A percentile compares a stretch with the other conserved stretches of the same genome.
Evolutionary conservation across 2,113 vertebrate genomes (phyloP).

Genomic region (Phalacrocorax aristotelis): DNA sequence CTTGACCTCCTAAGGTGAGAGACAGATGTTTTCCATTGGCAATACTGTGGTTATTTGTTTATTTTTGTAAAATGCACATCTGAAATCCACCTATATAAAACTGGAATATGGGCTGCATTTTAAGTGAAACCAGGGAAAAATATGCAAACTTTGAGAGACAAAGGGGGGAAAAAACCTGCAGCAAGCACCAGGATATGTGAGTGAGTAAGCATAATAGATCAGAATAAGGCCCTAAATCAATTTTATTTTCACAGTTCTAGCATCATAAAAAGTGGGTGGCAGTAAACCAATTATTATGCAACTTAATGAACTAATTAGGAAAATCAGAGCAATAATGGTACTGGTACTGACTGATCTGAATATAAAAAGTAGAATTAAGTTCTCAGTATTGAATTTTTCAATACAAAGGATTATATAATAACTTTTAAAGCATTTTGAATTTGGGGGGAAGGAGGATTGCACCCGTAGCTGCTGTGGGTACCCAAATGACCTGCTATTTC

Average conservation of each 20-base stretch:
- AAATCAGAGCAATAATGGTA: conserved; percentile 81
- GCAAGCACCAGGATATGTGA: conserved; percentile 71
- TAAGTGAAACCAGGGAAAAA: conserved; percentile 55
- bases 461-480: not conserved
- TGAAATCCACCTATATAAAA: conserved; percentile 72
- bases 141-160: conserved; percentile 29
- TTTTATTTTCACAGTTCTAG: conserved; percentile 79
- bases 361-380: conserved; percentile 82
- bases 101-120: conserved; percentile 55
- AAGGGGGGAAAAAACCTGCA: conserved; percentile 51
- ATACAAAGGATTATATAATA: conserved; percentile 41
- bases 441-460: not conserved
- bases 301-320: conserved; percentile 86
- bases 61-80: conserved; percentile 51
- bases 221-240: conserved; percentile 78
- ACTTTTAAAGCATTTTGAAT: conserved; percentile 30
- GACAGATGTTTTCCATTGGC: conserved; percentile 68
- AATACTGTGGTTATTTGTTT: conserved; percentile 55
- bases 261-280: conserved; percentile 81
- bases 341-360: conserved; percentile 79
- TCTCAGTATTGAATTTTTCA: conserved; percentile 65
- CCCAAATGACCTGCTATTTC: not conserved
- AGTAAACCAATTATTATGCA: conserved; percentile 84
- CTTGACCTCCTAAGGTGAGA: conserved; percentile 75
- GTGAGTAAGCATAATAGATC: conserved; percentile 75